Evolutionary conservation across 64 coral and sea anemone species (phyloP).

Genomic region (Actinia tenebrosa): DNA sequence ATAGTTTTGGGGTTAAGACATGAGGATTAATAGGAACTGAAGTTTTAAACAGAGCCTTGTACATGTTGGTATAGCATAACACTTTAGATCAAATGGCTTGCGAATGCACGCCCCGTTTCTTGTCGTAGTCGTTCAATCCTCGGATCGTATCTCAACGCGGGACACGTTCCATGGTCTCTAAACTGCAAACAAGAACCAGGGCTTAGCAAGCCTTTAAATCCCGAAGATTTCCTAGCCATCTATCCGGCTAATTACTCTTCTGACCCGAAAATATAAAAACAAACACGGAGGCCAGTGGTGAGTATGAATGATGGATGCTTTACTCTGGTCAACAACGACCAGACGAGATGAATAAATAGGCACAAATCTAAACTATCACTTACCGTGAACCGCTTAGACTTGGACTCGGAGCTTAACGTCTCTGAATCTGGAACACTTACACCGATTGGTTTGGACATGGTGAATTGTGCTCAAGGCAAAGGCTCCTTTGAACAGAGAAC

Average conservation of each 20-base stretch:
- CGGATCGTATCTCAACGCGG: slow-evolving; percentile 20
- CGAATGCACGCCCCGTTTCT: slow-evolving; percentile 15
- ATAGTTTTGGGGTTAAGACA: background rate
- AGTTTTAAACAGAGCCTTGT: background rate
- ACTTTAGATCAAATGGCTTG: background rate
- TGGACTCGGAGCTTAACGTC: slow-evolving; percentile 67
- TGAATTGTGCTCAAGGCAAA: slow-evolving; percentile 6
- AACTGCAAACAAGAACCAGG: background rate
- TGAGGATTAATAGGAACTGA: background rate
- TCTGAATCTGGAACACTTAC: slow-evolving; percentile 85
- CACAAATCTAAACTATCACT: slow-evolving; percentile 19
- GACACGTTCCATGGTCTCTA: slow-evolving; percentile 8
- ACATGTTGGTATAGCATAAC: slow-evolving; percentile 9
- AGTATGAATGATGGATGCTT: slow-evolving; percentile 15
- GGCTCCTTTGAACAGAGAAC: slow-evolving; percentile 17
- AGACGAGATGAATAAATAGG: background rate
- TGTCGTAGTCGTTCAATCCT: slow-evolving; percentile 1
- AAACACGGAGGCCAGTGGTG: slow-evolving; percentile 18
- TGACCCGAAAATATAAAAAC: slow-evolving; percentile 30
- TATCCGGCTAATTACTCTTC: slow-evolving; percentile 22
- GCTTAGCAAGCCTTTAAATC: background rate
- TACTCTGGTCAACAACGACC: background rate
- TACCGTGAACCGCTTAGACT: slow-evolving; percentile 73
- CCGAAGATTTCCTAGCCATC: background rate
- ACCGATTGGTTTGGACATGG: slow-evolving; percentile 69